Evolutionary conservation across 2,888 invertebrate species (phyloP).

Genomic region (Pycnomerus fuliginosus): DNA sequence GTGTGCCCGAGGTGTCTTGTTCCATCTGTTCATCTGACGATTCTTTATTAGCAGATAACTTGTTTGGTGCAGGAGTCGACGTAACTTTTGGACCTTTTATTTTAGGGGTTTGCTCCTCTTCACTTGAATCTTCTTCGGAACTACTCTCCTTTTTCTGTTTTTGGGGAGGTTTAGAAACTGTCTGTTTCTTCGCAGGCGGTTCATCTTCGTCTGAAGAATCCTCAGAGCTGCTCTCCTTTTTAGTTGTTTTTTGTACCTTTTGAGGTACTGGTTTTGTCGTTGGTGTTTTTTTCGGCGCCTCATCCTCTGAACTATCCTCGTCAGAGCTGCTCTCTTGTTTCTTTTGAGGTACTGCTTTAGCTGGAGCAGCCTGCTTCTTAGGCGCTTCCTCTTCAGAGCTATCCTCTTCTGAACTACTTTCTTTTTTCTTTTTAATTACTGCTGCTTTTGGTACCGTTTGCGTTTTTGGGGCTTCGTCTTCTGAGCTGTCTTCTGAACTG

Average conservation of each 20-base stretch:
- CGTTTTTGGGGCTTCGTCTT: slow-evolving; percentile 39
- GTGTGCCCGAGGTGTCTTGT: slow-evolving; percentile 19
- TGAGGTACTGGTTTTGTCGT: slow-evolving; percentile 3
- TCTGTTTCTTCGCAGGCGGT: slow-evolving; percentile 30
- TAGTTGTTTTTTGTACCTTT: slow-evolving; percentile 18
- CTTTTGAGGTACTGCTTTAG: slow-evolving; percentile 19
- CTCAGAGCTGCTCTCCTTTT: slow-evolving; percentile 30
- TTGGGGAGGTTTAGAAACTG: slow-evolving; percentile 33
- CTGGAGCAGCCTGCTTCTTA: slow-evolving; percentile 13
- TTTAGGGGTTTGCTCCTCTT: slow-evolving; percentile 39
- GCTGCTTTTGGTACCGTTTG: slow-evolving; percentile 12
- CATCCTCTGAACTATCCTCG: slow-evolving; percentile 36
- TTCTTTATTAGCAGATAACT: slow-evolving; percentile 47
- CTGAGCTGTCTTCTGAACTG: slow-evolving; percentile 52
- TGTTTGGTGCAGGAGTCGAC: slow-evolving; percentile 17
- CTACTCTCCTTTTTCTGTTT: slow-evolving; percentile 41
- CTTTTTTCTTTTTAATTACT: slow-evolving; percentile 27
- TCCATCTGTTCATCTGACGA: slow-evolving; percentile 33
- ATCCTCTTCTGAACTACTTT: slow-evolving; percentile 35
- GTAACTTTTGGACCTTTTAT: too few species aligned
- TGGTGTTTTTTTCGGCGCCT: slow-evolving; percentile 17
- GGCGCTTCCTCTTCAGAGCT: slow-evolving; percentile 29
- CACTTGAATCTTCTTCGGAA: slow-evolving; percentile 45
- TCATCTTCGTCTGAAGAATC: slow-evolving; percentile 33
- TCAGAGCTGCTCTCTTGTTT: slow-evolving; percentile 29